These are phyloP conservation scores for Parelbella ahira DNA, from an alignment of 2,888 invertebrate species.

Conservation along the genomic window DNA sequence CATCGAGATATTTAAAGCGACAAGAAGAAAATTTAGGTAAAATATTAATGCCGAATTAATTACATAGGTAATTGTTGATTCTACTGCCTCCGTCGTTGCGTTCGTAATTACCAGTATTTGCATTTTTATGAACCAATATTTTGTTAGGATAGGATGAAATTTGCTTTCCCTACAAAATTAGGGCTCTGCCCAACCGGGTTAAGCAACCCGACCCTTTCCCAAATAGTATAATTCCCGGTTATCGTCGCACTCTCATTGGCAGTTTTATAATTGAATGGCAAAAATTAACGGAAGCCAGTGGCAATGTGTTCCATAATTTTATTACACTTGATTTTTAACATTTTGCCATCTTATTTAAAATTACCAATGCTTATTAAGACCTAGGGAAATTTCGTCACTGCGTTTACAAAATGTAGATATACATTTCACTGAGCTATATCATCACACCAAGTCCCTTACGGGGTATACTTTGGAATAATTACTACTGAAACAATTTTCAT, in stretches of 20 bases:
- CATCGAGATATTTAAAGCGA: slow-evolving; percentile 4
- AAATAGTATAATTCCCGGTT: slow-evolving; percentile 19
- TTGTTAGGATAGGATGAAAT: slow-evolving; percentile 27
- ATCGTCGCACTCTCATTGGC: slow-evolving; percentile 9
- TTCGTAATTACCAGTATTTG: slow-evolving; percentile 17
- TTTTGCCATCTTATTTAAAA: too few relatives aligned
- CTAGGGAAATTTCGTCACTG: too few relatives aligned
- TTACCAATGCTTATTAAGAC: too few relatives aligned
- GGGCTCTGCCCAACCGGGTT: slow-evolving; percentile 10
- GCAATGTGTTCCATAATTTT: too few relatives aligned
- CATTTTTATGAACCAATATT: slow-evolving; percentile 25
- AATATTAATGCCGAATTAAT: slow-evolving; percentile 24
- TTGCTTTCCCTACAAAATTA: slow-evolving; percentile 23
- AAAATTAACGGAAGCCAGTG: background rate
- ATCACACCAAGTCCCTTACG: too few relatives aligned
- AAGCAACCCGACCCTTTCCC: slow-evolving; percentile 20
- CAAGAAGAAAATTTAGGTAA: slow-evolving; percentile 11
- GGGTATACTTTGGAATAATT: too few relatives aligned
- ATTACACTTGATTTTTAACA: too few relatives aligned
- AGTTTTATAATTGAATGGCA: slow-evolving; percentile 15
- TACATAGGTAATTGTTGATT: slow-evolving; percentile 22
- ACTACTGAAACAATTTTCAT: too few relatives aligned
- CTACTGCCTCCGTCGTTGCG: slow-evolving; percentile 14
- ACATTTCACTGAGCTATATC: too few relatives aligned
- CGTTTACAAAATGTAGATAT: too few relatives aligned